Percentiles rank a stretch among this genome's conserved stretches.
phyloP scores from a whole-genome alignment of 2,888 invertebrate species.

The Phaonia tiefii region DNA sequence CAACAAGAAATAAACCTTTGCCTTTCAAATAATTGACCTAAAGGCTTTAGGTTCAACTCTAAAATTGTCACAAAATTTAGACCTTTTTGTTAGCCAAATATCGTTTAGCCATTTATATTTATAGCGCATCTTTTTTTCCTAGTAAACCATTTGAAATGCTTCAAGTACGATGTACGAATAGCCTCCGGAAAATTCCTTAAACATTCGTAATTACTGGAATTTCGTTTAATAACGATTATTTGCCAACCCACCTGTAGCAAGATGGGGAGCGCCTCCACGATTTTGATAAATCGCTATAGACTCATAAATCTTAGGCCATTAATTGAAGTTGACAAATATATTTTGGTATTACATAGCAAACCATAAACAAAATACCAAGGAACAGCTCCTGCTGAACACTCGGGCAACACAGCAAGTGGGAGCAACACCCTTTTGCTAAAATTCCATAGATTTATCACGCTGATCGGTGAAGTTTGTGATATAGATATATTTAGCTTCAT shows the following conservation, averaged over 20 bases:
- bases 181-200: no score
- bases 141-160: no score
- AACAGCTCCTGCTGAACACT: no score
- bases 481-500: neutral
- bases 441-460: slow-evolving; percentile 33
- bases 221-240: slow-evolving; percentile 59
- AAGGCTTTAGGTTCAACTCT: no score
- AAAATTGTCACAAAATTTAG: no score
- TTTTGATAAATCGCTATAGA: slow-evolving; percentile 52
- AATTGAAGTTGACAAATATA: slow-evolving; percentile 65
- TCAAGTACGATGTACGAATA: no score
- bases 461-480: neutral
- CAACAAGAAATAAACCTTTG: no score
- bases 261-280: neutral
- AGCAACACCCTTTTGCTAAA: slow-evolving; percentile 22
- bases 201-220: slow-evolving; percentile 24
- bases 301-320: slow-evolving; percentile 53
- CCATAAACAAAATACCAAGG: neutral
- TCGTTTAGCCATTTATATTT: no score
- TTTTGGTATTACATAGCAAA: slow-evolving; percentile 16
- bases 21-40: no score
- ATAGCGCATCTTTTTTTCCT: neutral
- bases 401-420: neutral
- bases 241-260: slow-evolving; percentile 48
- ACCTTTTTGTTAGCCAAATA: no score